These are phyloP conservation scores for Sphyrna mokarran DNA, from an alignment of 2,113 vertebrate genomes.

Conservation along the genomic window DNA sequence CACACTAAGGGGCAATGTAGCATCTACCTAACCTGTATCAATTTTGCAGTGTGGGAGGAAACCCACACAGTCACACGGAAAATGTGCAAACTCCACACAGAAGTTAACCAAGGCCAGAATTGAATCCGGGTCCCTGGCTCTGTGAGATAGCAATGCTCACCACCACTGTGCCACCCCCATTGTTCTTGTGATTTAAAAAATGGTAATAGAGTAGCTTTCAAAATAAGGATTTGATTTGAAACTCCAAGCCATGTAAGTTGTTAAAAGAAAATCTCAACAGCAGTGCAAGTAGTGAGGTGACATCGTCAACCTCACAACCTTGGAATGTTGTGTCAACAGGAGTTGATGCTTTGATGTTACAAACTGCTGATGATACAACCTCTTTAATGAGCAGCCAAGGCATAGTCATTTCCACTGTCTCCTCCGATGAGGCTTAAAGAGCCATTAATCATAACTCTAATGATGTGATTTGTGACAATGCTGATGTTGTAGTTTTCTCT, in stretches of 20 bases:
- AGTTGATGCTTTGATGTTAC: neutral
- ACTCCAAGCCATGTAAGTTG: neutral
- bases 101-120: too few relatives aligned
- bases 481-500: slow-evolving; percentile 29
- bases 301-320: neutral
- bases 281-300: neutral
- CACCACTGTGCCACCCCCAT: too few relatives aligned
- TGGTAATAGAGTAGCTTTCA: neutral
- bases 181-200: neutral
- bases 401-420: slow-evolving; percentile 16
- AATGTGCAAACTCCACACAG: too few relatives aligned
- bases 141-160: too few relatives aligned
- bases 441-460: slow-evolving; percentile 34
- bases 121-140: too few relatives aligned
- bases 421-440: slow-evolving; percentile 12
- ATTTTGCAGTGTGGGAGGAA: too few relatives aligned
- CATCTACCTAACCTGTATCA: too few relatives aligned
- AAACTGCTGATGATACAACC: slow-evolving; percentile 28
- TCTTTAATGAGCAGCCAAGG: slow-evolving; percentile 31
- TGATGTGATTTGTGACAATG: slow-evolving; percentile 28
- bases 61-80: too few relatives aligned
- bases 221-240: neutral
- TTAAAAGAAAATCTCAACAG: neutral
- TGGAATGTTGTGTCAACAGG: slow-evolving; percentile 8
- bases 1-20: too few relatives aligned